A percentile compares a stretch with the other conserved stretches of the same genome.
phyloP scores from a whole-genome alignment of 1,140 invertebrate genomes.

The Teleopsis dalmanni region DNA sequence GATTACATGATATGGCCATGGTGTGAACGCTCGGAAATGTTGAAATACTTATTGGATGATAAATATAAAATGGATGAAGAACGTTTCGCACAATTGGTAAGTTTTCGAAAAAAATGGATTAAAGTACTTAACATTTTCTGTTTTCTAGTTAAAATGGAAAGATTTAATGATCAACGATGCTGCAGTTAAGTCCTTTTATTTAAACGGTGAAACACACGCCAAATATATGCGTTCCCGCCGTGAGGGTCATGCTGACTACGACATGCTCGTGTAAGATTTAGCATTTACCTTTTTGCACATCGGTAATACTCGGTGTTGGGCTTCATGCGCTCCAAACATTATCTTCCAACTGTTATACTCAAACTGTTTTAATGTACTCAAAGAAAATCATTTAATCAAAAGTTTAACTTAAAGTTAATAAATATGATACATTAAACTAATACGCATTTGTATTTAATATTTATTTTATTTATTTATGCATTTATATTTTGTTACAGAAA shows the following conservation, averaged over 20 bases:
- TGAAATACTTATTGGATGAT: slow-evolving; percentile 32
- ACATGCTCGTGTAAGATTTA: slow-evolving; percentile 47
- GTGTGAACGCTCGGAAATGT: slow-evolving; percentile 59
- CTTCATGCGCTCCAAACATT: no score
- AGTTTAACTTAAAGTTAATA: background rate
- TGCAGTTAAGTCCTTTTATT: slow-evolving; percentile 57
- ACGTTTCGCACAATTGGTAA: slow-evolving; percentile 40
- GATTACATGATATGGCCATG: slow-evolving; percentile 89
- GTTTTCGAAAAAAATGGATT: slow-evolving; percentile 6
- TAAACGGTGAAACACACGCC: slow-evolving; percentile 60
- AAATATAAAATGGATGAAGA: slow-evolving; percentile 35
- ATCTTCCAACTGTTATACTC: background rate
- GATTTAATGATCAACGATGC: slow-evolving; percentile 60
- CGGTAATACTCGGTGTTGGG: background rate
- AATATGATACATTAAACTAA: background rate
- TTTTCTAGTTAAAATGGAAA: slow-evolving; percentile 57
- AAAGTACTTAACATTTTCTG: background rate
- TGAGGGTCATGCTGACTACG: slow-evolving; percentile 61
- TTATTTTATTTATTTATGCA: slow-evolving; percentile 1
- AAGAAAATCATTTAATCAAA: background rate
- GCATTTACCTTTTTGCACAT: background rate
- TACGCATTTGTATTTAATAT: background rate
- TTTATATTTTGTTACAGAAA: slow-evolving; percentile 15
- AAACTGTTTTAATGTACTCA: background rate
- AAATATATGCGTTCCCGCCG: slow-evolving; percentile 61